Evolutionary conservation across 2,113 vertebrate genomes (phyloP), one percentile per base, ranked within the genome.

Genomic region (Pimephales promelas): DNA sequence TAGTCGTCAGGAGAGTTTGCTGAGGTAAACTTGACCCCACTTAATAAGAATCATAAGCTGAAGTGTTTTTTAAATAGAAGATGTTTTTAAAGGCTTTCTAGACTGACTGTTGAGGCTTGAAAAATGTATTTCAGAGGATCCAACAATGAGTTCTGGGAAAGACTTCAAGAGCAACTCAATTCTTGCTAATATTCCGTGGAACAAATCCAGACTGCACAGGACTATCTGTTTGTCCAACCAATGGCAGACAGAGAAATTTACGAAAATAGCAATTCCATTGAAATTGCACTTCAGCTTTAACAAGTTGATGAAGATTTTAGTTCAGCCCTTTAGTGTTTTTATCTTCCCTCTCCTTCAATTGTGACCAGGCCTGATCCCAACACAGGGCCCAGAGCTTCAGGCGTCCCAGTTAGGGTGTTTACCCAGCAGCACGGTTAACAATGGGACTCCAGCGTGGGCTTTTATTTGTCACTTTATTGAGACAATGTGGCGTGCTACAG

Each of bases 401-500:
- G 22, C 45, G n/a, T 83, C 82, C 83, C 66, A 76, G 85, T 79
- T 57, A 26, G 59, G 57, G 92, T 89, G 90, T 88, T 86, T 92
- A 93, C 92, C 91, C 91, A 89, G 47, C 85, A 72, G 47, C 85
- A 72, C 79, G 87, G 87, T 84, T 90, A 92, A 90, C 90, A 94
- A 94, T 82, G 90, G 90, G 90, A 88, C 94, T 92, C 92, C 11
- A 86, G 93, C 92, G 93, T 83, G 84, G 90, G 86, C 89, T 95
- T 92, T 92, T 89, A 92, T 92, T 92, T 95, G 94, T 96, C 95
- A 94, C 89, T 93, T 95, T 95, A 93, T 93, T 92, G 91, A 93
- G 92, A 94, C 87, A 61, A 87, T 91, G 91, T 92, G 88, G 90
- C 92, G 88, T 89, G 90, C 90, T 91, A 88, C 88, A 92, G 89